Evolutionary conservation across 2,888 invertebrate species (phyloP), one percentile per base, ranked within the genome.

Genomic region (Eudemis profundana): DNA sequence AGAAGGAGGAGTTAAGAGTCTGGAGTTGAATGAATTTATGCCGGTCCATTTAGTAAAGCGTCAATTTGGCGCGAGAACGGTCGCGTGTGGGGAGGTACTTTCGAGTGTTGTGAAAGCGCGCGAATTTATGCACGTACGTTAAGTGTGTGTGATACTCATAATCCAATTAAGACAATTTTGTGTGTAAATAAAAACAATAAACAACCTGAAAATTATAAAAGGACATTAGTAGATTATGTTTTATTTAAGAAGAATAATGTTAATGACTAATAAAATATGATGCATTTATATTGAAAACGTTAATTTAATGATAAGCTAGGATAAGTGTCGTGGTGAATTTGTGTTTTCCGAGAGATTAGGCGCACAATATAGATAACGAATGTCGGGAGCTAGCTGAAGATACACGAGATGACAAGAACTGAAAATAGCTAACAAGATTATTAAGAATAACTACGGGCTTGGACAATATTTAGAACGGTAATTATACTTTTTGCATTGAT

Each of bases 21-120:
- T 85, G 85, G 83, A 90, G 90, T 90, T 90, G 91, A 91, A 91
- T 92, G 91, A 92, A 89, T 91, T 89, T 89, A 89, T 89, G 89
- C 82, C 87, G 89, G 87, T 88, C 89, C 87, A 90, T 90, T 90
- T 90, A 91, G 91, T 92, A 81, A 84, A 84, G 89, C 90, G 90
- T 88, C 88, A 89, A 90, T 89, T 90, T 89, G 87, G 86, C 90
- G 90, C 88, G 90, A 83, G 91, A 79, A 82, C 80, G 87, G 91
- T 89, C 76, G 88, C 83, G 81, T 73, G 78, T 77, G 70, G 72
- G 74, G 73, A 73, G 74, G 71, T 70, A 60, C 67, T 64, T 67
- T 68, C 70, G 57, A 60, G 71, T 61, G 70, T 49, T 21, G 38
- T 46, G 57, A 53, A 86, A 84, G 84, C 83, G 85, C 89, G 89